Percentiles rank a stretch among this genome's conserved stretches.
Conservation (phyloP, 2,113 vertebrate species). For the Melanerpes formicivorus region DNA sequence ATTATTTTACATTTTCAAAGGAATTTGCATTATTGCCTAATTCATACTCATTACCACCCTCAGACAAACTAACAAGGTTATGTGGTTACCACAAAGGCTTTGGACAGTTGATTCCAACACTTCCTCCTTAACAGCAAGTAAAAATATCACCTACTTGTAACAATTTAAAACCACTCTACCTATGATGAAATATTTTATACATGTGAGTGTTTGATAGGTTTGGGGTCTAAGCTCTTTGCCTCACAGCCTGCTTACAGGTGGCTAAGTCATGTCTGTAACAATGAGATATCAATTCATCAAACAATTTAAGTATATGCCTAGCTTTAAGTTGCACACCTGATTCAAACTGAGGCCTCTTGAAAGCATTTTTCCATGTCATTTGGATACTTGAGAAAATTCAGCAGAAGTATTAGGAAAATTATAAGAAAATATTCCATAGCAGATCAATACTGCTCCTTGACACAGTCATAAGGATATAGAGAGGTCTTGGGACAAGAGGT, state of each 20-base stretch:
- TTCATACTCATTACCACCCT: not conserved
- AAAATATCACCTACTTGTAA: not conserved
- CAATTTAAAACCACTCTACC: not conserved
- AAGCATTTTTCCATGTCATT: not conserved
- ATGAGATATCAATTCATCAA: not conserved
- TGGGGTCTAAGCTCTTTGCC: not conserved
- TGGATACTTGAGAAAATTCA: not conserved
- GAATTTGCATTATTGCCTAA: constrained; percentile 6
- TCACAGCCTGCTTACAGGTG: not conserved
- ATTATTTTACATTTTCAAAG: constrained; percentile 14
- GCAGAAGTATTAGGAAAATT: not conserved
- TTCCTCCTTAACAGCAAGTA: not conserved
- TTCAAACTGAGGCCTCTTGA: not conserved
- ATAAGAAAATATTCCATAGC: not conserved
- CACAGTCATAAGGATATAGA: not conserved
- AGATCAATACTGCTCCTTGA: not conserved
- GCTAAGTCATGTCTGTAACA: not conserved
- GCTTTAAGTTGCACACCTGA: not conserved
- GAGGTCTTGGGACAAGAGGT: not conserved
- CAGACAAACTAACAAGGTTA: not conserved
- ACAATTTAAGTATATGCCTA: not conserved
- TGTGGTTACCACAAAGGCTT: not conserved
- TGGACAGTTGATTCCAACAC: not conserved
- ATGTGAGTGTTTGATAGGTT: not conserved
- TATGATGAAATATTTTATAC: not conserved